phyloP scores from a whole-genome alignment of 2,113 vertebrate species.

The Heptranchias perlo region DNA sequence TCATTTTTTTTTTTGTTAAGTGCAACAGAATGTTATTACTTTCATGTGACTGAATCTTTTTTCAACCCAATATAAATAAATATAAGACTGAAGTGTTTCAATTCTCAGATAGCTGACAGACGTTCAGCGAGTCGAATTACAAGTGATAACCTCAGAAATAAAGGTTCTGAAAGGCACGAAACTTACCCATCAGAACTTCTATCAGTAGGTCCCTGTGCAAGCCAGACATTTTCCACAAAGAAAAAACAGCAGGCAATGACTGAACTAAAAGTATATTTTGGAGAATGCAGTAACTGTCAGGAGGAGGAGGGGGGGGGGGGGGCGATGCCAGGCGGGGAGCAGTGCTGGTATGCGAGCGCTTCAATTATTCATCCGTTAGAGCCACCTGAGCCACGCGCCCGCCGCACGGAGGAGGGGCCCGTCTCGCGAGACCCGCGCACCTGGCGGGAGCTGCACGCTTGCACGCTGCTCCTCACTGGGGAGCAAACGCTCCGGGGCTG shows the following conservation, averaged over 20 bases:
- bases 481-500: not conserved
- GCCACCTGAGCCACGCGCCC: not conserved
- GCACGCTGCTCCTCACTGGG: not conserved
- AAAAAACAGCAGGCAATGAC: not conserved
- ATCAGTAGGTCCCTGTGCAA: conserved; percentile 1
- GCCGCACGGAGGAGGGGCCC: not conserved
- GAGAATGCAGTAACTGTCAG: not conserved
- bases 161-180: not conserved
- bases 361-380: not conserved
- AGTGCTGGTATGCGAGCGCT: not conserved
- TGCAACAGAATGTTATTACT: not conserved
- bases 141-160: not conserved
- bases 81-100: not conserved
- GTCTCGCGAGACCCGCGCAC: not conserved
- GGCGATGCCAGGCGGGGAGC: not conserved
- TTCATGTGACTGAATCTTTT: not conserved
- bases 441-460: not conserved
- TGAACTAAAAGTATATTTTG: not conserved
- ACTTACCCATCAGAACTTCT: conserved; percentile 26
- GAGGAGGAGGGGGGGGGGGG: not conserved
- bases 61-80: not conserved
- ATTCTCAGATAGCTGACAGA: not conserved
- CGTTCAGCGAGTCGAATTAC: not conserved
- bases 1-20: not conserved
- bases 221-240: not conserved